These are phyloP conservation scores for Zonitis immaculata DNA, from an alignment of 2,888 invertebrate genomes.

Conservation along the genomic window DNA sequence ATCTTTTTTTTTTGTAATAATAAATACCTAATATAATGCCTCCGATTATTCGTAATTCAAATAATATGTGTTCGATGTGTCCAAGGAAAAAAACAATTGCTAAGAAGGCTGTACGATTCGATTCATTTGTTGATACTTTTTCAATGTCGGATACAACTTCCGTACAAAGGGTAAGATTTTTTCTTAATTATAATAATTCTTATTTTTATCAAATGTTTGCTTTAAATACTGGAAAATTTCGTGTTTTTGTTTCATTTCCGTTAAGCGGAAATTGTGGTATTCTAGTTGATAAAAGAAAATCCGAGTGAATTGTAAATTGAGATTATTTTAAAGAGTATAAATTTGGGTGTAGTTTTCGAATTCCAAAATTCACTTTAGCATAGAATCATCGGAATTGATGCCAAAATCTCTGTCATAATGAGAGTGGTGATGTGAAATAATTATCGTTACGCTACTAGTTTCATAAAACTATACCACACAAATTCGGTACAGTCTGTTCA, in stretches of 20 bases:
- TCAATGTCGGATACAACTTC: constrained; percentile 53
- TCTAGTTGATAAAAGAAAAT: too few species aligned
- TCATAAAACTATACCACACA: too few species aligned
- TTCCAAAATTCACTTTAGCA: too few species aligned
- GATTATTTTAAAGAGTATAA: too few species aligned
- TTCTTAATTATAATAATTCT: background rate
- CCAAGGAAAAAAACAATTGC: constrained; percentile 53
- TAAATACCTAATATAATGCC: constrained; percentile 50
- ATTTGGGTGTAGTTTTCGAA: too few species aligned
- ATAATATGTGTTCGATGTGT: constrained; percentile 59
- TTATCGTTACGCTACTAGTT: too few species aligned
- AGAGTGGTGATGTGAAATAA: too few species aligned
- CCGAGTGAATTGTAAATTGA: too few species aligned
- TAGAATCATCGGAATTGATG: too few species aligned
- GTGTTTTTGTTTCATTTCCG: background rate
- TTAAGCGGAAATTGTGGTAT: constrained; percentile 18
- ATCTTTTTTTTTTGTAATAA: background rate
- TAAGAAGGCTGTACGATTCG: constrained; percentile 59
- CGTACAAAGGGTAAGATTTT: constrained; percentile 31
- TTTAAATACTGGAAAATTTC: background rate
- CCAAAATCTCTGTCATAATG: too few species aligned
- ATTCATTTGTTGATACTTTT: constrained; percentile 59
- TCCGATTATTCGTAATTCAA: constrained; percentile 46
- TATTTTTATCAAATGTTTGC: background rate
- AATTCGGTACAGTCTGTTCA: too few species aligned